Percentiles rank a stretch among this genome's conserved stretches.
phyloP scores from a whole-genome alignment of 2,888 invertebrate genomes.

The Bellardia pandia region DNA sequence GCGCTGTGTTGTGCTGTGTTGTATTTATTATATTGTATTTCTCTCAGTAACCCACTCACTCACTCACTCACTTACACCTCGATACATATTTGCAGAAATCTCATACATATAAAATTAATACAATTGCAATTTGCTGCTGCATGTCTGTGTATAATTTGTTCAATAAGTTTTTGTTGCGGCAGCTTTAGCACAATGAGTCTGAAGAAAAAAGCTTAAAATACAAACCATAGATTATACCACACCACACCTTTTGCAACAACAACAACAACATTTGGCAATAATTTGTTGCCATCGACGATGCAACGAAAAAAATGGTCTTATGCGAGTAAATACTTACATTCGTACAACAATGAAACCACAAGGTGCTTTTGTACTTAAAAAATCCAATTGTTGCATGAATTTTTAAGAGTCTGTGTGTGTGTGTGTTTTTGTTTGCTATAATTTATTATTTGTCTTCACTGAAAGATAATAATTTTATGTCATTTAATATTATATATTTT shows the following conservation, averaged over 20 bases:
- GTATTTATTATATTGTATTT: too few relatives aligned
- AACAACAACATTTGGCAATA: conserved; percentile 57
- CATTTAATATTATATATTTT: conserved; percentile 21
- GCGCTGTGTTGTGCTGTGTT: background rate
- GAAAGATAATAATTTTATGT: conserved; percentile 38
- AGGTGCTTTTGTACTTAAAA: conserved; percentile 42
- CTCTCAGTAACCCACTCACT: background rate
- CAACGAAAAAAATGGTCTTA: conserved; percentile 4
- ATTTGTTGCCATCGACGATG: conserved; percentile 60
- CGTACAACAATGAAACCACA: conserved; percentile 44
- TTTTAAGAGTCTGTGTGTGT: background rate
- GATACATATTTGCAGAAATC: conserved; percentile 28
- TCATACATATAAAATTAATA: conserved; percentile 14
- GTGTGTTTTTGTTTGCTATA: background rate
- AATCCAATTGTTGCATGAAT: background rate
- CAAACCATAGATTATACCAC: conserved; percentile 29
- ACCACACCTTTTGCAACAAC: conserved; percentile 69
- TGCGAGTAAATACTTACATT: background rate
- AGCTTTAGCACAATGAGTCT: conserved; percentile 27
- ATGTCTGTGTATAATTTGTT: conserved; percentile 1
- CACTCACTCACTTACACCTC: background rate
- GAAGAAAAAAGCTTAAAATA: conserved; percentile 33
- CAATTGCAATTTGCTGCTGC: conserved; percentile 47
- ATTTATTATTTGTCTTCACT: background rate
- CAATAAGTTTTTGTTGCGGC: conserved; percentile 39